phyloP scores from a whole-genome alignment of 2,888 invertebrate species.

The Nomada fabriciana region DNA sequence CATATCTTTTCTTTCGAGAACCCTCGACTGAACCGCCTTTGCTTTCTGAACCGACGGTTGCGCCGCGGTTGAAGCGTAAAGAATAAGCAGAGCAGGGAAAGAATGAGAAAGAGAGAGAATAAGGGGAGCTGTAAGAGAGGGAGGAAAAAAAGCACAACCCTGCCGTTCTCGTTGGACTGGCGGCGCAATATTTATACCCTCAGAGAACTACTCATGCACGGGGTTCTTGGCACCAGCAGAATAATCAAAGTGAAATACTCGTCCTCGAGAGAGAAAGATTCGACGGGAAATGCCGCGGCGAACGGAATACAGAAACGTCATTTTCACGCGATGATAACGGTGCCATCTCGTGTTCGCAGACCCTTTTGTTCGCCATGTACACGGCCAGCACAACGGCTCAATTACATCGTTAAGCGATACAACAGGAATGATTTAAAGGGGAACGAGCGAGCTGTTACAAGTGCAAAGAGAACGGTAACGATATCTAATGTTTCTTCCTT shows the following conservation, averaged over 20 bases:
- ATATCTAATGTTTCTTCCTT: background rate
- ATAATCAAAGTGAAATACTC: slow-evolving; percentile 58
- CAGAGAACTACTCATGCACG: slow-evolving; percentile 31
- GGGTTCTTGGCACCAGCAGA: slow-evolving; percentile 43
- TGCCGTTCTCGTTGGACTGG: slow-evolving; percentile 32
- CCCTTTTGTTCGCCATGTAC: background rate
- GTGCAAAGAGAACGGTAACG: background rate
- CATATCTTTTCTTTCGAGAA: slow-evolving; percentile 62
- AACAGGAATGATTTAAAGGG: background rate
- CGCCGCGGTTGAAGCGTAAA: background rate
- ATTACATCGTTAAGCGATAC: slow-evolving; percentile 17
- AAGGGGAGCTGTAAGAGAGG: background rate
- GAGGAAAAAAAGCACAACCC: background rate
- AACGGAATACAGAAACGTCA: slow-evolving; percentile 11
- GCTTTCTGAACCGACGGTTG: slow-evolving; percentile 47
- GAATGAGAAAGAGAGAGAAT: background rate
- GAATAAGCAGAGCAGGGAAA: background rate
- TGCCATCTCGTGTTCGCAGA: background rate
- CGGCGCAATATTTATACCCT: slow-evolving; percentile 50
- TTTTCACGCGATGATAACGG: slow-evolving; percentile 35
- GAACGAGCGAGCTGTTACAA: no score
- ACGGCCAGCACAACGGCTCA: background rate
- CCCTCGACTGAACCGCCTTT: slow-evolving; percentile 54
- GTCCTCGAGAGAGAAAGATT: slow-evolving; percentile 17
- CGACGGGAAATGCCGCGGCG: background rate